Evolutionary conservation across 2,113 vertebrate species (phyloP), one percentile per base, ranked within the genome.

Genomic region (Tychaedon coryphoeus): DNA sequence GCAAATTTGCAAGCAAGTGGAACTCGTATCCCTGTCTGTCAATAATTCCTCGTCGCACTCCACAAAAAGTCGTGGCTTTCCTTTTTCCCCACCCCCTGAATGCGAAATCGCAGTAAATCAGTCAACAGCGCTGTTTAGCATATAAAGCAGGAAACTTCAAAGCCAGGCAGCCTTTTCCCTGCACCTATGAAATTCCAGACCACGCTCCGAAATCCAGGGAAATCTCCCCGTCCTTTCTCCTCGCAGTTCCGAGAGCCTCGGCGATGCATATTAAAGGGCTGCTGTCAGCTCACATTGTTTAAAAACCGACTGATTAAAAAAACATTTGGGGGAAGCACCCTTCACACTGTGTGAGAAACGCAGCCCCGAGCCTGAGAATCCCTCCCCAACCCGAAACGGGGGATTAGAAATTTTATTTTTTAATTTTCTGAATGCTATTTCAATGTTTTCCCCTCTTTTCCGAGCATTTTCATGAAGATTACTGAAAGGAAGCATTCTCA

Each of bases 111-210:
- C 95, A 93, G 85, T 94, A 90, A 96, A 95, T 96, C 95, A 90
- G 47, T 54, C 95, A 64, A 8, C 94, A 94, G 95, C 90, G 17
- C 95, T 95, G 60, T 64, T 97, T 88, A 88, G 93, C 93, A 93
- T 86, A 86, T 56, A 76, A 86, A 95, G 94, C 86, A 83, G 84
- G 5, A 15, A 71, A 75, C 95, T 91, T 93, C 92, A 91, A 96
- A 92, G 81, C 51, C 42, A 8, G 38, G 75, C 72, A 7, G 53
- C 48, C 58, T 62, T 58, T 94, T 76, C 92, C 85, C 50, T 43
- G 86, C 95, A 94, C 95, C 96, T 96, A 85, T 66, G 95, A 56
- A 92, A 97, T 90, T 92, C 87, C 92, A 92, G 91, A 73, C 14
- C 26, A 4, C 3, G 73, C 61, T 72, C 86, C 83, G 23, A 87